Percentiles rank a stretch among this genome's conserved stretches.
These are phyloP conservation scores for Xanthorhoe spadicearia DNA, from an alignment of 2,888 invertebrate genomes.

Conservation along the genomic window DNA sequence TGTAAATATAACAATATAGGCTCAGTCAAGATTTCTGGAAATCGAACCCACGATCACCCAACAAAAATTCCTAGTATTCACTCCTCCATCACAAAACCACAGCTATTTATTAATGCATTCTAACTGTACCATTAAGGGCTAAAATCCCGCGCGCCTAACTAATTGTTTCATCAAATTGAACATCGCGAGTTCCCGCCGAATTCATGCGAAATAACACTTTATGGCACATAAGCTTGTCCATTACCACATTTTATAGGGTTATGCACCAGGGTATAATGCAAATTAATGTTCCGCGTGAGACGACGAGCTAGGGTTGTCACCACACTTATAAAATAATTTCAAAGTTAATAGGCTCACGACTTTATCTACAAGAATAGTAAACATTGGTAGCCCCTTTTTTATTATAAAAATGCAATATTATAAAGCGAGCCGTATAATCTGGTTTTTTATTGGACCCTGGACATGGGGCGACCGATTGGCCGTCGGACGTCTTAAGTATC, in stretches of 20 bases:
- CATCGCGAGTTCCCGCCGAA: constrained; percentile 54
- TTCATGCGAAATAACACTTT: constrained; percentile 70
- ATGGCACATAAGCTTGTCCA: constrained; percentile 72
- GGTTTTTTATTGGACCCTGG: no score
- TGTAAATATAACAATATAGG: no score
- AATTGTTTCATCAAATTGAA: constrained; percentile 70
- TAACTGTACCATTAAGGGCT: constrained; percentile 46
- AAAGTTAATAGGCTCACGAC: background rate
- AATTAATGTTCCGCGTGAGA: constrained; percentile 76
- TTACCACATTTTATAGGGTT: constrained; percentile 79
- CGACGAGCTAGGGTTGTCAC: constrained; percentile 64
- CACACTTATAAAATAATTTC: constrained; percentile 7
- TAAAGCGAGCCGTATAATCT: no score
- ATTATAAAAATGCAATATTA: no score
- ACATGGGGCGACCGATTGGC: no score
- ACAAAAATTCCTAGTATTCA: background rate
- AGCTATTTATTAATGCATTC: constrained; percentile 5
- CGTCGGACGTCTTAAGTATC: no score
- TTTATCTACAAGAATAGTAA: background rate
- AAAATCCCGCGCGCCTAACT: constrained; percentile 57
- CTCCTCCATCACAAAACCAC: background rate
- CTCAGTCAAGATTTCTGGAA: background rate
- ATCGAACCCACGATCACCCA: background rate
- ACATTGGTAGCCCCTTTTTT: no score
- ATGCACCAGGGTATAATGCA: constrained; percentile 77